Evolutionary conservation across 2,797 vertebrate species (phyloP), one percentile per base, ranked within the genome.

Genomic region (Pseudochirops corinnae): DNA sequence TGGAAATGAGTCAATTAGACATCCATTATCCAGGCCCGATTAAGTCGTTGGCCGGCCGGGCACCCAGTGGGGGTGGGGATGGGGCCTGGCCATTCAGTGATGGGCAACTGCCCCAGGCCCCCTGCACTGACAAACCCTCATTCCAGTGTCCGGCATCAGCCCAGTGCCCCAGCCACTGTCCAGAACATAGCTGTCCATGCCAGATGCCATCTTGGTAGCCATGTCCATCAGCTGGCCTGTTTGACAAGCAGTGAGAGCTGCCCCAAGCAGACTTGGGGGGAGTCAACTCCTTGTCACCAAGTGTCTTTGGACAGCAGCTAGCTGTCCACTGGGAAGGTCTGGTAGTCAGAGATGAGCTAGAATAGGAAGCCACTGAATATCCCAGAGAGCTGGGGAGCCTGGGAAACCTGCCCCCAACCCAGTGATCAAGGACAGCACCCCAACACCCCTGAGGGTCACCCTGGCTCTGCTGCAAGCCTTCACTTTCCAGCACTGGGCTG

Each of bases 1-100:
- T 99, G 99, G 99, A 99, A 99, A 99, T 99, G 99, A 99, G 99
- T 99, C 99, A 99, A 99, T 99, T 99, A 99, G 99, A 99, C 99
- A 99, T 99, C 99, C 99, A 99, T 99, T 99, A 99, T 99, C 99
- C 99, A 98, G 98, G 98, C 99, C 99, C 99, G 99, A 99, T 98
- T 99, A 98, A 99, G 99, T 98, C 98, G 97, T 98, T 98, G 98
- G 98, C 96, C 98, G 98, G 98, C 98, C 91, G 97, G 98, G 97
- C 52, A 31, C 50, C 1, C 96, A 93, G 93, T 0, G 16, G 96
- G 97, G 39, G 95, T 92, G 93, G 74, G 94, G 95, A 96, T 62
- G 91, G 13, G 96, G 31, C 96, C 96, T 95, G 97, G 97, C 97
- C 92, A 90, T 95, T 95, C 96, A 96, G 97, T 95, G 96, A 98